These are phyloP conservation scores for Sphenopsis melanotis DNA, from an alignment of 2,797 vertebrate species.

Conservation along the genomic window DNA sequence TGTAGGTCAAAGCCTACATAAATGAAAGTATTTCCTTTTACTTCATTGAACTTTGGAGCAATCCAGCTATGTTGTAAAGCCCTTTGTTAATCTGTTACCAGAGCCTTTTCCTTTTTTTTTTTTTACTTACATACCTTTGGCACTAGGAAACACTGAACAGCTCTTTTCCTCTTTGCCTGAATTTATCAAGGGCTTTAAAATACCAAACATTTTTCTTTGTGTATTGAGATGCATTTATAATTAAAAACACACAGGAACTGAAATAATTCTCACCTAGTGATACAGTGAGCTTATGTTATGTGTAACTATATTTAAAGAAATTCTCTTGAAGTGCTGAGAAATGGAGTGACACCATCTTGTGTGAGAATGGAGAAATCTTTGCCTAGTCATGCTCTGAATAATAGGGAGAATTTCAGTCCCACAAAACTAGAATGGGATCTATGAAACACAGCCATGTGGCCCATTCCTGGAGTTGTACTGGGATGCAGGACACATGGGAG, in stretches of 20 bases:
- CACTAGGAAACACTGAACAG: background rate
- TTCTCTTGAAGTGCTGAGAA: background rate
- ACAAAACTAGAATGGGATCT: background rate
- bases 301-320: background rate
- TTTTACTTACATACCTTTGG: background rate
- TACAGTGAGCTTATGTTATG: background rate
- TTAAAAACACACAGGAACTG: background rate
- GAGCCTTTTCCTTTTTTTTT: background rate
- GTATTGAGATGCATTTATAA: background rate
- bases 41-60: background rate
- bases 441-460: background rate
- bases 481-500: rapidly evolving
- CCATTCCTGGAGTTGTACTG: background rate
- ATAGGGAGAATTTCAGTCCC: background rate
- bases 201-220: background rate
- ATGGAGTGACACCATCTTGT: background rate
- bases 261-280: background rate
- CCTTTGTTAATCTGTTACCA: background rate
- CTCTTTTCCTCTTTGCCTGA: background rate
- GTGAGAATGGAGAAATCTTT: background rate
- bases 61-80: background rate
- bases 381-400: background rate
- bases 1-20: background rate
- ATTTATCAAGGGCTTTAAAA: background rate
- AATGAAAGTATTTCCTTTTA: background rate